Conservation (phyloP, 2,797 vertebrate species). For the Mormyrops attenuatus region DNA sequence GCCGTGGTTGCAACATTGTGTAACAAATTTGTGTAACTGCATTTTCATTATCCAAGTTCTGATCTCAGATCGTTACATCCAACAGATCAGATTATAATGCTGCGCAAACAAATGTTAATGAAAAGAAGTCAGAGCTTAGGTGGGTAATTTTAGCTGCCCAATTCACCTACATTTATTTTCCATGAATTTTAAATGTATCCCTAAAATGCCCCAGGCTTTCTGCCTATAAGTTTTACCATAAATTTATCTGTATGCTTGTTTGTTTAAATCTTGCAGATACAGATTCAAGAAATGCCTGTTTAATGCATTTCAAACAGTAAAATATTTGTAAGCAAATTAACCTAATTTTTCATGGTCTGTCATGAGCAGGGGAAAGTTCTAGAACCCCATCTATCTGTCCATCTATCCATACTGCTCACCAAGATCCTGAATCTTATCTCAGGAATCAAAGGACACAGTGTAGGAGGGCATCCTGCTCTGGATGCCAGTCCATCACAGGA, state of each 20-base stretch:
- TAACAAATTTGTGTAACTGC: background rate
- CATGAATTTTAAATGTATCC: slow-evolving; percentile 2
- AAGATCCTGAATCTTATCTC: background rate
- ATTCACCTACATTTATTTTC: slow-evolving; percentile 2
- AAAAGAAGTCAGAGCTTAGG: background rate
- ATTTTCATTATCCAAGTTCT: background rate
- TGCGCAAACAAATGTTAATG: background rate
- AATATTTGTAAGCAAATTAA: background rate
- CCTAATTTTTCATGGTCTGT: background rate
- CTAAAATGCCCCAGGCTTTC: background rate
- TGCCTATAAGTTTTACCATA: background rate
- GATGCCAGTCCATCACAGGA: background rate
- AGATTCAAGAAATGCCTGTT: background rate
- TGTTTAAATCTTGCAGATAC: background rate
- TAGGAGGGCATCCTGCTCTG: background rate
- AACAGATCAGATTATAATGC: background rate
- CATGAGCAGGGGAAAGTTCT: background rate
- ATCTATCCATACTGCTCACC: background rate
- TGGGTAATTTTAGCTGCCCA: background rate
- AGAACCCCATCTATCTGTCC: background rate
- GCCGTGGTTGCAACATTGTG: background rate
- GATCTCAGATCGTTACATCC: background rate
- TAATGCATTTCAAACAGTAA: background rate
- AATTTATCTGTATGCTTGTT: background rate
- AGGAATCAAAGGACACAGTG: background rate